Conservation (phyloP, 1,140 invertebrate genomes). For the Charaxes varanes region DNA sequence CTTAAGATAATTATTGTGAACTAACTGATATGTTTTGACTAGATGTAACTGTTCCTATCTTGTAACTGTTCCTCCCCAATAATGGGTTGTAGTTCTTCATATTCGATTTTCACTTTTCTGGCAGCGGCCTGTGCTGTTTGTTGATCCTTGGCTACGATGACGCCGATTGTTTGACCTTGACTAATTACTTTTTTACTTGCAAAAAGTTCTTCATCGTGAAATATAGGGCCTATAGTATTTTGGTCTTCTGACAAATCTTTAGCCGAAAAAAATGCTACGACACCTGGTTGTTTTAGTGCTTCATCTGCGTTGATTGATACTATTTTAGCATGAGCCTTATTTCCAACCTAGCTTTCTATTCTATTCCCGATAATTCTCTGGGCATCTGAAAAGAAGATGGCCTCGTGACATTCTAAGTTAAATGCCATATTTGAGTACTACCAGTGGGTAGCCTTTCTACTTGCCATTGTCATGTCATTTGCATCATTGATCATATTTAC, state of each 20-base stretch:
- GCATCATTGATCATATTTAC: too few relatives aligned
- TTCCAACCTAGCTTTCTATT: too few relatives aligned
- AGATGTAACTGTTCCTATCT: too few relatives aligned
- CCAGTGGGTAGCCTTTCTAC: too few relatives aligned
- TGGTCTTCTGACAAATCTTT: slow-evolving; percentile 81
- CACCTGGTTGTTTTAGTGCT: slow-evolving; percentile 85
- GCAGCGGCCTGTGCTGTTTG: slow-evolving; percentile 84
- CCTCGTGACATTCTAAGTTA: too few relatives aligned
- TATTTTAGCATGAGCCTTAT: slow-evolving; percentile 88
- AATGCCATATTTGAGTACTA: too few relatives aligned
- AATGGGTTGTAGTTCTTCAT: slow-evolving; percentile 84
- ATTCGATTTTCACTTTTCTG: slow-evolving; percentile 83
- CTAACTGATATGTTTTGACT: too few relatives aligned
- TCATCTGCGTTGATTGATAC: slow-evolving; percentile 81
- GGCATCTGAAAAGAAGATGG: too few relatives aligned
- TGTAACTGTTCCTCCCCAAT: too few relatives aligned
- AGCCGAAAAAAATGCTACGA: slow-evolving; percentile 83
- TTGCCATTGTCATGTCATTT: too few relatives aligned
- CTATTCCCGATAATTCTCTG: too few relatives aligned
- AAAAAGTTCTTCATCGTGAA: slow-evolving; percentile 89
- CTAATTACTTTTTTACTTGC: slow-evolving; percentile 80
- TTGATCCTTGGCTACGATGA: slow-evolving; percentile 85
- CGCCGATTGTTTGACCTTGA: slow-evolving; percentile 89
- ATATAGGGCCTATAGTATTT: slow-evolving; percentile 80
- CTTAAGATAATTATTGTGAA: too few relatives aligned